These are phyloP conservation scores for Lordiphosa clarofinis DNA, from an alignment of 1,140 invertebrate genomes.

Conservation along the genomic window DNA sequence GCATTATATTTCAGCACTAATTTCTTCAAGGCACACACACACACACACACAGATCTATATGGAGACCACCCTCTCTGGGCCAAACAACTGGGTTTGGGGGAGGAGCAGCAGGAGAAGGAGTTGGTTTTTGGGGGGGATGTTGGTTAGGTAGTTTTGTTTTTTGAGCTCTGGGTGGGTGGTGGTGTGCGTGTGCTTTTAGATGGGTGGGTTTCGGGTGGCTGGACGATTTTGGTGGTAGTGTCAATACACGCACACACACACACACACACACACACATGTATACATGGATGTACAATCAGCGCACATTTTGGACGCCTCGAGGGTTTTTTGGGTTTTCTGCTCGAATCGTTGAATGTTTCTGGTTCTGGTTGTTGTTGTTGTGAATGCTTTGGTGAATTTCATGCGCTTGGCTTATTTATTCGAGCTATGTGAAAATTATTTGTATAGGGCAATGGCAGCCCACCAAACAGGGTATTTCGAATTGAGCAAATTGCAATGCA, in stretches of 20 bases:
- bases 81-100: too few relatives aligned
- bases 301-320: slow-evolving; percentile 11
- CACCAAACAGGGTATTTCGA: slow-evolving; percentile 35
- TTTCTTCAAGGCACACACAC: slow-evolving; percentile 4
- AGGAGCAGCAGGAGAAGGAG: too few relatives aligned
- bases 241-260: slow-evolving; percentile 19
- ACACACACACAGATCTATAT: not conserved
- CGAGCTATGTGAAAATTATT: slow-evolving; percentile 58
- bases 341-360: not conserved
- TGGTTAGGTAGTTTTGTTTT: not conserved
- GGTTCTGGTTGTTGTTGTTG: slow-evolving; percentile 8
- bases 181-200: slow-evolving; percentile 1
- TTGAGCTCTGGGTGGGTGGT: slow-evolving; percentile 6
- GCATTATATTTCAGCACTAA: not conserved
- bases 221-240: slow-evolving; percentile 15
- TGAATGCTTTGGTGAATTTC: slow-evolving; percentile 44
- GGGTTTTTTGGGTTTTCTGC: slow-evolving; percentile 13
- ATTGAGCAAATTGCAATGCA: not conserved
- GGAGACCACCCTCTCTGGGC: not conserved
- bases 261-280: slow-evolving; percentile 1
- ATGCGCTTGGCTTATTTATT: slow-evolving; percentile 61
- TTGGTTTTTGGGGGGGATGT: too few relatives aligned
- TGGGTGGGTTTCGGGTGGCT: not conserved
- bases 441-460: slow-evolving; percentile 21
- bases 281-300: slow-evolving; percentile 3